Evolutionary conservation across 1,140 invertebrate genomes (phyloP).

Genomic region (Drosophila paulistorum): DNA sequence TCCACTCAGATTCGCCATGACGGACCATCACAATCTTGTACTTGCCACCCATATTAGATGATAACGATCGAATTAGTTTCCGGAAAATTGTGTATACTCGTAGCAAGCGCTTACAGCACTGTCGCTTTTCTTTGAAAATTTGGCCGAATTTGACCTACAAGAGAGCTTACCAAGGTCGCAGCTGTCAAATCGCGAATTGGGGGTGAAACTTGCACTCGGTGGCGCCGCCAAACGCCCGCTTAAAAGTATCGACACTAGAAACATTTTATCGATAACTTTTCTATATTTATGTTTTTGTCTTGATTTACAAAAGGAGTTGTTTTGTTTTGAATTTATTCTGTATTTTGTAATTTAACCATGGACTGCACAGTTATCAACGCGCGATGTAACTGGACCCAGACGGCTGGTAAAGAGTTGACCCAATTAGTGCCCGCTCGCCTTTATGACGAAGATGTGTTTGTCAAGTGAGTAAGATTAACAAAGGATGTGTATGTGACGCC

Average conservation of each 20-base stretch:
- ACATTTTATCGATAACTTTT: neutral
- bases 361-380: constrained; percentile 54
- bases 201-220: constrained; percentile 18
- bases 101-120: constrained; percentile 53
- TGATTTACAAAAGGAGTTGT: neutral
- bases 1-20: constrained; percentile 98
- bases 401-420: constrained; percentile 52
- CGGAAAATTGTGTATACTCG: constrained; percentile 63
- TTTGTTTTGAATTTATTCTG: neutral
- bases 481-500: constrained; percentile 52
- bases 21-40: constrained; percentile 96
- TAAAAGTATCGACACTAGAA: constrained; percentile 13
- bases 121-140: constrained; percentile 51
- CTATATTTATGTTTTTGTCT: constrained; percentile 13
- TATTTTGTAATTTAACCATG: constrained; percentile 34
- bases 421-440: constrained; percentile 51
- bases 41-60: constrained; percentile 83
- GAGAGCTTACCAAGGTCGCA: constrained; percentile 58
- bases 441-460: constrained; percentile 68
- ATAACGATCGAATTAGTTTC: constrained; percentile 36
- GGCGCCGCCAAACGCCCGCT: constrained; percentile 31
- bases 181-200: constrained; percentile 38
- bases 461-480: constrained; percentile 69
- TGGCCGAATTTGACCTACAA: constrained; percentile 64
- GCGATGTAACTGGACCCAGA: constrained; percentile 59